These are phyloP conservation scores for Holothuria leucospilota DNA, from an alignment of 53 echinoderm and acorn worm genomes.

Conservation along the genomic window DNA sequence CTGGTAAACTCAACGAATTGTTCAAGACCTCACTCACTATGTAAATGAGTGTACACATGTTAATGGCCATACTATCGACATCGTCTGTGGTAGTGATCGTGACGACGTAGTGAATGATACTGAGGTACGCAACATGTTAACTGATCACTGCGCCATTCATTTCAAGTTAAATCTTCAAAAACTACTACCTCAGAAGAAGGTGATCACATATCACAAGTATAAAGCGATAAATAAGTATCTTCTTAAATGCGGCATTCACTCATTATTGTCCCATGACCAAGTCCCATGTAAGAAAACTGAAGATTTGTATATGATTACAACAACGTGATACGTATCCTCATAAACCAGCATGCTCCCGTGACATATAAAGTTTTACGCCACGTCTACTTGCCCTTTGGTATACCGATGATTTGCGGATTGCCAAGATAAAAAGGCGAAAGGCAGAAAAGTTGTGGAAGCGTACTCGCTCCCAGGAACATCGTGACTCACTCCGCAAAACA, in stretches of 20 bases:
- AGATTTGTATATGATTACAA: not conserved
- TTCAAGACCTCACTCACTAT: too few species aligned
- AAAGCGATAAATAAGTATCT: not conserved
- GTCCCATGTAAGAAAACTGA: not conserved
- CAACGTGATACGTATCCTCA: not conserved
- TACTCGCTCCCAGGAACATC: too few species aligned
- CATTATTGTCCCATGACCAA: not conserved
- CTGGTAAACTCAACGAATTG: too few species aligned
- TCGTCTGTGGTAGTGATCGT: not conserved
- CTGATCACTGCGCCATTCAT: not conserved
- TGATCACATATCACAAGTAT: too few species aligned
- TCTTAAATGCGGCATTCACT: not conserved
- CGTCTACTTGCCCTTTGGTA: not conserved
- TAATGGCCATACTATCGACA: not conserved
- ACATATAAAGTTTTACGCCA: not conserved
- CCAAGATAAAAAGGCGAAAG: too few species aligned
- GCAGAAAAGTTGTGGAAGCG: too few species aligned
- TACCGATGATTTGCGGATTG: not conserved
- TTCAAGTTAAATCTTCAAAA: not conserved
- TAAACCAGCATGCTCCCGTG: not conserved
- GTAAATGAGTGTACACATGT: not conserved
- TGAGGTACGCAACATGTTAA: not conserved
- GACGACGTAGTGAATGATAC: not conserved
- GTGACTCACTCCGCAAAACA: too few species aligned
- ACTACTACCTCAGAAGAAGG: not conserved